These are phyloP conservation scores for Gymnarchus niloticus DNA, from an alignment of 2,113 vertebrate genomes.

Conservation along the genomic window DNA sequence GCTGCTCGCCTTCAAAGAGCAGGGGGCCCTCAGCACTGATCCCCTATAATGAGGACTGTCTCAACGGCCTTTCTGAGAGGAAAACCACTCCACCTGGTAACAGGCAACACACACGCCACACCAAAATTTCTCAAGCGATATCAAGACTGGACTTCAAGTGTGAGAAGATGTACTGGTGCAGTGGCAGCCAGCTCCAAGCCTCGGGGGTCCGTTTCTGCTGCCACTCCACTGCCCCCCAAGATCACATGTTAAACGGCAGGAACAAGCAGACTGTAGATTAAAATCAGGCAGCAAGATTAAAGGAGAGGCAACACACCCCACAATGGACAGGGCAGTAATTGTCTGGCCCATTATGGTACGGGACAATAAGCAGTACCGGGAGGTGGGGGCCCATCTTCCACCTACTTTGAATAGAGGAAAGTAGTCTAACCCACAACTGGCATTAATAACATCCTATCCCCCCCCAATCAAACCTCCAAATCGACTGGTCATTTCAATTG, in stretches of 20 bases:
- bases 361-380: slow-evolving; percentile 1
- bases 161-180: not conserved
- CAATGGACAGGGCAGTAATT: not conserved
- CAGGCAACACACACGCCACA: not conserved
- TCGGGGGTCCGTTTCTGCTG: not conserved
- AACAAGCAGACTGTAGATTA: not conserved
- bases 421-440: not conserved
- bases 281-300: not conserved
- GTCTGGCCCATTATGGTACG: not conserved
- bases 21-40: not conserved
- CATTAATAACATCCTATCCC: not conserved
- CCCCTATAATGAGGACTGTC: not conserved
- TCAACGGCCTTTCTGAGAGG: not conserved
- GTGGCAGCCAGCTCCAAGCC: not conserved
- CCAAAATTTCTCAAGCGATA: not conserved
- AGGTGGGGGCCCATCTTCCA: not conserved
- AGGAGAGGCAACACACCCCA: not conserved
- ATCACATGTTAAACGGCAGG: not conserved
- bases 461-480: not conserved
- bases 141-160: not conserved
- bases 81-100: not conserved
- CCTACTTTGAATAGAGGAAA: not conserved
- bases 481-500: not conserved
- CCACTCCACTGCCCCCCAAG: too few relatives aligned
- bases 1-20: not conserved